Conservation (phyloP, 2,888 invertebrate species). For the Ophion obscuratus region DNA sequence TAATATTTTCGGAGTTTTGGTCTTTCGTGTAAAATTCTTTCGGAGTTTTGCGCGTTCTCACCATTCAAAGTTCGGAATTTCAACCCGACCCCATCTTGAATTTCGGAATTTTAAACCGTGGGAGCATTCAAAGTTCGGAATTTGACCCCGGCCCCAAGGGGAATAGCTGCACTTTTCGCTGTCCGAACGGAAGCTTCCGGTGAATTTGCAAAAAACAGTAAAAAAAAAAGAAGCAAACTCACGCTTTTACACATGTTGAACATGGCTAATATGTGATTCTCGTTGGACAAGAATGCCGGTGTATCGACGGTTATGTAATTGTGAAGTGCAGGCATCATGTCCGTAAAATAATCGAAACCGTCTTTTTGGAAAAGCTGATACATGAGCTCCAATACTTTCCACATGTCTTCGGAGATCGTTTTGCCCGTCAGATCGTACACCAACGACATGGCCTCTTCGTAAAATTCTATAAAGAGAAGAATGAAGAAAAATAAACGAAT, state of each 20-base stretch:
- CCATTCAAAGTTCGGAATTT: no score
- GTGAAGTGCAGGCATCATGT: slow-evolving; percentile 99
- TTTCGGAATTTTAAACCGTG: no score
- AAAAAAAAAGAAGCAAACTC: slow-evolving; percentile 76
- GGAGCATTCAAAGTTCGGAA: no score
- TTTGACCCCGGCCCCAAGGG: no score
- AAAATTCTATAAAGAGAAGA: slow-evolving; percentile 91
- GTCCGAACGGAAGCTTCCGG: neutral
- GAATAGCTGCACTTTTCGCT: no score
- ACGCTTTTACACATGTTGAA: slow-evolving; percentile 98
- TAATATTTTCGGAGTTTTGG: no score
- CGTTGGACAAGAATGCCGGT: slow-evolving; percentile 95
- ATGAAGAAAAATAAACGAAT: neutral
- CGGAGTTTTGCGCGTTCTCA: no score
- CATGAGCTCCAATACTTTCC: slow-evolving; percentile 96
- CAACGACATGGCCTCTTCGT: slow-evolving; percentile 97
- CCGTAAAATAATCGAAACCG: slow-evolving; percentile 97
- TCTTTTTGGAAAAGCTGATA: slow-evolving; percentile 97
- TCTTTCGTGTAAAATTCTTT: no score
- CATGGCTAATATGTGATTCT: slow-evolving; percentile 94
- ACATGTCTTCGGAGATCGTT: slow-evolving; percentile 96
- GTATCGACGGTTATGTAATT: slow-evolving; percentile 99
- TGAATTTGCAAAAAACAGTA: neutral
- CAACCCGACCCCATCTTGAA: no score
- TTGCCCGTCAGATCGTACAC: slow-evolving; percentile 96